Percentiles rank a stretch among this genome's conserved stretches.
These are phyloP conservation scores for Bos indicus DNA, from an alignment of 2,113 vertebrate genomes.

Conservation along the genomic window DNA sequence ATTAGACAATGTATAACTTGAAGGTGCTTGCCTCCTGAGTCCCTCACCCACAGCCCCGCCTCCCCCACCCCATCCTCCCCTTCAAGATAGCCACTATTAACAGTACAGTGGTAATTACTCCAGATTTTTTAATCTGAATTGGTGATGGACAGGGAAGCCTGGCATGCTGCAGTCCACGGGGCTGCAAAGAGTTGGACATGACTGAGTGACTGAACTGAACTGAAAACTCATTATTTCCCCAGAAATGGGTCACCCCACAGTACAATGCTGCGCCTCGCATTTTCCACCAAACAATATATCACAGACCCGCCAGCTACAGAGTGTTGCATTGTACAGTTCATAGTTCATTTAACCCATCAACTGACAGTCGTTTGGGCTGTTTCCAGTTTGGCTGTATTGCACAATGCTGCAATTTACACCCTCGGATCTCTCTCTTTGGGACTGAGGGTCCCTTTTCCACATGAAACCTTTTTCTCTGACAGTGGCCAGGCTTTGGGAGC, in stretches of 20 bases:
- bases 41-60: neutral
- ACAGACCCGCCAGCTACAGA: neutral
- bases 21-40: neutral
- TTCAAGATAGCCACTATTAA: neutral
- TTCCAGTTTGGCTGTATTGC: neutral
- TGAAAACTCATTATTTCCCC: neutral
- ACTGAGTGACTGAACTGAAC: neutral
- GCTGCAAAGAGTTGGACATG: neutral
- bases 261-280: neutral
- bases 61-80: too few species aligned
- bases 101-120: neutral
- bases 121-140: neutral
- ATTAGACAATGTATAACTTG: neutral
- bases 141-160: neutral
- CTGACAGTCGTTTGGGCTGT: neutral
- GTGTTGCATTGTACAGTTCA: neutral
- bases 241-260: neutral
- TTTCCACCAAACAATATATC: neutral
- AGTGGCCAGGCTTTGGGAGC: neutral
- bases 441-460: conserved; percentile 17
- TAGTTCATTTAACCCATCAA: neutral
- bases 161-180: neutral
- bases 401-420: conserved; percentile 49
- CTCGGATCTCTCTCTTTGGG: neutral
- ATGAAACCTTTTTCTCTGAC: neutral